Evolutionary conservation across 2,888 invertebrate species (phyloP).

Genomic region (Ophioninae sp.): DNA sequence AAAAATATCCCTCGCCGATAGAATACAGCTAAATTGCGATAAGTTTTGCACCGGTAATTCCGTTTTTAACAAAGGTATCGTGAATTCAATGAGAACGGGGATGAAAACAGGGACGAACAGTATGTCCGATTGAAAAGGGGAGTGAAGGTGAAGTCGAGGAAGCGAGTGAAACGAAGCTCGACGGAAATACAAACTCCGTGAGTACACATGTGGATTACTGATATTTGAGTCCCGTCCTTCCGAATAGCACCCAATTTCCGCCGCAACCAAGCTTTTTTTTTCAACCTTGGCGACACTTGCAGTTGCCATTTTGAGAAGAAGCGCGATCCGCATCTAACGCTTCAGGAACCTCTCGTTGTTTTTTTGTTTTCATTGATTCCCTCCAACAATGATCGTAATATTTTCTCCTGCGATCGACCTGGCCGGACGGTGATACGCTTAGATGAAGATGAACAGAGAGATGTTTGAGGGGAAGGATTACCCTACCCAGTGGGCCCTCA

Average conservation of each 20-base stretch:
- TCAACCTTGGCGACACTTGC: conserved; percentile 30
- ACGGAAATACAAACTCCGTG: neutral
- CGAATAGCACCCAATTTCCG: neutral
- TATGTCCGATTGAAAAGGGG: neutral
- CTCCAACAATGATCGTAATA: conserved; percentile 27
- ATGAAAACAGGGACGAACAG: neutral
- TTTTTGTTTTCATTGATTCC: neutral
- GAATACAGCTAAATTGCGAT: neutral
- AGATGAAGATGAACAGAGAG: conserved; percentile 79
- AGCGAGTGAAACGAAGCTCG: neutral
- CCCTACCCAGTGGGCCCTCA: conserved; percentile 90
- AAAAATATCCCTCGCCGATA: neutral
- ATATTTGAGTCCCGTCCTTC: neutral
- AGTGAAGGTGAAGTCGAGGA: neutral
- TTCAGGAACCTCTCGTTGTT: neutral
- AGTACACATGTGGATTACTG: neutral
- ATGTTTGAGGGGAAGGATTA: conserved; percentile 84
- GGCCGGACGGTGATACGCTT: conserved; percentile 22
- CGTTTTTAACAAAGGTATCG: neutral
- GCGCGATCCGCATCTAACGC: conserved; percentile 11
- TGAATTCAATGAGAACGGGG: neutral
- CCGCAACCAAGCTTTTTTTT: conserved; percentile 8
- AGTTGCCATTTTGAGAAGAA: conserved; percentile 61
- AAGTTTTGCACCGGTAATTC: neutral
- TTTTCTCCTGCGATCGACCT: neutral